Evolutionary conservation across 1,140 invertebrate species (phyloP), one percentile per base, ranked within the genome.

Genomic region (Psilanteris sp.): DNA sequence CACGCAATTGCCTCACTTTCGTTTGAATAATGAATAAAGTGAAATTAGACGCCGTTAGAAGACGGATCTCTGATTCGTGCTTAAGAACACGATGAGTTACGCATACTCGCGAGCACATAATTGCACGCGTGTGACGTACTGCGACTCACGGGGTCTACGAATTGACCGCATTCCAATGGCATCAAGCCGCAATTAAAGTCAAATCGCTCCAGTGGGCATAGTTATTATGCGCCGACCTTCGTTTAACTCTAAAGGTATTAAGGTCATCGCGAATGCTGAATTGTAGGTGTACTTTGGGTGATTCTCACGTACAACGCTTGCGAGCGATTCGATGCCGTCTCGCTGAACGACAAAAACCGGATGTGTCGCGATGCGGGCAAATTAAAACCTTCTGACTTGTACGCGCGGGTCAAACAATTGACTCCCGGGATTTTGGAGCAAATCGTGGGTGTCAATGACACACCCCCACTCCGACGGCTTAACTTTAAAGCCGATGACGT

Each of bases 141-240:
- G 5, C 34, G 15, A 61, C 54, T 31, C 27, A 46, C 36, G 67
- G 55, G 54, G 32, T 22, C 54, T 37, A 54, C 27, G 18, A 64
- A 46, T 62, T 70, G 75, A 76, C 72, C 78, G 78, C 81, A 79
- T 80, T 81, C 79, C 79, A 50, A 52, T 46, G 59, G 41, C 50
- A 71, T 71, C 46, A 67, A 55, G 26, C 24, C 36, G 68, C 62
- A 80, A 81, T 82, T 78, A 78, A 70, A 81, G 52, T 74, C 55
- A 75, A 74, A 74, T 74, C 31, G 44, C 31, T 46, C 48, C n/a
- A 37, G 32, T 37, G 61, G 31, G 41, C 76, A 52, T 74, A 64
- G 44, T 67, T 54, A 61, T 41, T 57, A 64, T 54, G 46, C 48
- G 29, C 27, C 39, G 61, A 64, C 72, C 77, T 75, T 79, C 71